Conservation (phyloP, 2,113 vertebrate species). For the Podocnemis expansa region DNA sequence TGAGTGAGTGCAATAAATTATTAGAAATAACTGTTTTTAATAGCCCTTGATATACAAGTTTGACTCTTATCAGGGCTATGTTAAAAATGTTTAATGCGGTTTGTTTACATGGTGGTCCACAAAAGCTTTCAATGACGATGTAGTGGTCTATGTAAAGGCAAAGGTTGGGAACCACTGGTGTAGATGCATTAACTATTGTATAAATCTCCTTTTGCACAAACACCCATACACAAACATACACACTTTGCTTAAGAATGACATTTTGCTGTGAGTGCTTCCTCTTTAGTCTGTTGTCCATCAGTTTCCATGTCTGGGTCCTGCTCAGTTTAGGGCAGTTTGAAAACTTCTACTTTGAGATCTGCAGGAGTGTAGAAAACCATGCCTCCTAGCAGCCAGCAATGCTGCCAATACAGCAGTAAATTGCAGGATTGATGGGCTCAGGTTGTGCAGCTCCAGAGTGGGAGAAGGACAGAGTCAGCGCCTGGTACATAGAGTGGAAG, state of each 20-base stretch:
- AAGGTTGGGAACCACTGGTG: no score
- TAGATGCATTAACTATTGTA: background rate
- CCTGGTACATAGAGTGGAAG: background rate
- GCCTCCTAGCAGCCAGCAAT: background rate
- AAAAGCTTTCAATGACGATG: no score
- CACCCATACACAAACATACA: no score
- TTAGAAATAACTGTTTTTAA: no score
- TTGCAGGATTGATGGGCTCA: background rate
- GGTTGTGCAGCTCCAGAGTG: background rate
- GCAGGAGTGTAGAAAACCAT: rapidly evolving
- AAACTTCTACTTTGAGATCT: background rate
- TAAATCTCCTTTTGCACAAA: background rate
- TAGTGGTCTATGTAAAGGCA: no score
- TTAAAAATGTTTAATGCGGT: no score
- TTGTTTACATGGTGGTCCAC: no score
- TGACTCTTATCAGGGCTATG: no score
- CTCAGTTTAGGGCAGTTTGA: background rate
- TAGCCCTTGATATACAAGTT: no score
- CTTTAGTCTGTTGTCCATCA: background rate
- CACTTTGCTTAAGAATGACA: background rate
- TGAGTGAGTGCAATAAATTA: no score
- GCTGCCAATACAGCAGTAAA: background rate
- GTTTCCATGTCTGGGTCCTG: background rate
- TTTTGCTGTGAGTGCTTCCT: background rate
- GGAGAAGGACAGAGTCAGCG: background rate